Percentiles rank a stretch among this genome's conserved stretches.
phyloP scores from a whole-genome alignment of 1,140 invertebrate genomes.

The Achroia grisella region DNA sequence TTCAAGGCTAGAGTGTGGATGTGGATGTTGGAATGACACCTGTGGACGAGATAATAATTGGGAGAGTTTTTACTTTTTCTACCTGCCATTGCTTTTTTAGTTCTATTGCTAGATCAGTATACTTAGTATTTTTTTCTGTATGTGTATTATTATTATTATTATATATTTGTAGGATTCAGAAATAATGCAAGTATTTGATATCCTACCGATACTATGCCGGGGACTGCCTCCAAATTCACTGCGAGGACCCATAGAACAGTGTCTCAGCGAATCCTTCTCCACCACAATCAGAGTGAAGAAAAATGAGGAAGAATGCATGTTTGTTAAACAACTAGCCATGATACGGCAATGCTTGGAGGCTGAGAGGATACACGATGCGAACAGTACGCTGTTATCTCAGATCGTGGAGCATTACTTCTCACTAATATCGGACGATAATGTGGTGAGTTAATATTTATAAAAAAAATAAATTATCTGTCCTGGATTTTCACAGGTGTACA shows the following conservation, averaged over 20 bases:
- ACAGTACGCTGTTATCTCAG: slow-evolving; percentile 67
- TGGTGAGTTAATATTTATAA: slow-evolving; percentile 30
- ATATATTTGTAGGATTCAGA: slow-evolving; percentile 41
- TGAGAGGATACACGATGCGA: slow-evolving; percentile 72
- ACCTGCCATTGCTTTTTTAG: too few species aligned
- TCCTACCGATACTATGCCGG: slow-evolving; percentile 46
- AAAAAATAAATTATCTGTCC: not conserved
- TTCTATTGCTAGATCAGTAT: too few species aligned
- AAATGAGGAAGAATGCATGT: slow-evolving; percentile 24
- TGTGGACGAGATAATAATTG: too few species aligned
- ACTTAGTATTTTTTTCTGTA: too few species aligned
- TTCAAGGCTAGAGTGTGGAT: too few species aligned
- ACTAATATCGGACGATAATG: slow-evolving; percentile 61
- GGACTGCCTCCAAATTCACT: slow-evolving; percentile 45
- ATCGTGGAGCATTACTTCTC: slow-evolving; percentile 67
- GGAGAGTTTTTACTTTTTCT: too few species aligned
- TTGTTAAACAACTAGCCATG: slow-evolving; percentile 32
- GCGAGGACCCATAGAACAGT: slow-evolving; percentile 31
- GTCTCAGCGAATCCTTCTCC: slow-evolving; percentile 27
- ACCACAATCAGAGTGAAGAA: not conserved
- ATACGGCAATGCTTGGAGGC: slow-evolving; percentile 55
- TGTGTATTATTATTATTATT: too few species aligned
- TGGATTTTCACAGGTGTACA: too few species aligned
- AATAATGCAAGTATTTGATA: slow-evolving; percentile 39
- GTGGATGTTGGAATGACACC: too few species aligned